Conservation (phyloP, 2,888 invertebrate genomes). For the Clanis bilineata region DNA sequence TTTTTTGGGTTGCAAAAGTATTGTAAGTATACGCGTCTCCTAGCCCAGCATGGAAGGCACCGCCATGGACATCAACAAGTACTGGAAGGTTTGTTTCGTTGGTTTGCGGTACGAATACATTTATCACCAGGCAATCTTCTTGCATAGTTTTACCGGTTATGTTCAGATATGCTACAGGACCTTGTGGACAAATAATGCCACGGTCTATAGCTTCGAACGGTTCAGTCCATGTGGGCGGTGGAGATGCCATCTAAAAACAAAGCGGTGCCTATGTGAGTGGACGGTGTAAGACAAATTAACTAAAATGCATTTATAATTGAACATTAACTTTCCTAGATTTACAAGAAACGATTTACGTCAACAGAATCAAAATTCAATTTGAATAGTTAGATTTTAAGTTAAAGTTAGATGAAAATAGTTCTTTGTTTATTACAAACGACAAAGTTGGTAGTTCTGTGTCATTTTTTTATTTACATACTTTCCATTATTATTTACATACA, state of each 20-base stretch:
- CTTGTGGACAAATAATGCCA: slow-evolving; percentile 13
- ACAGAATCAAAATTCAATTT: no score
- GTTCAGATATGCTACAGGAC: neutral
- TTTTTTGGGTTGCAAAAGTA: slow-evolving; percentile 34
- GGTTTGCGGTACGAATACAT: slow-evolving; percentile 40
- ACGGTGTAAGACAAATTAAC: no score
- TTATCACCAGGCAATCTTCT: slow-evolving; percentile 44
- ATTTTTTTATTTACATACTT: no score
- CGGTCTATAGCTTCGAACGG: slow-evolving; percentile 13
- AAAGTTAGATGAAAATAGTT: no score
- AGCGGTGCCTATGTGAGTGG: no score
- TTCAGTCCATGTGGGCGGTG: slow-evolving; percentile 13
- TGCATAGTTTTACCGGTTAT: slow-evolving; percentile 17
- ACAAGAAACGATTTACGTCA: no score
- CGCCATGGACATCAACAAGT: slow-evolving; percentile 57
- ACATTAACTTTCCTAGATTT: no score
- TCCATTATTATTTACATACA: no score
- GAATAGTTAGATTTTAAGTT: no score
- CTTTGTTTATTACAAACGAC: no score
- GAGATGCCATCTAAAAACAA: neutral
- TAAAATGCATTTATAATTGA: no score
- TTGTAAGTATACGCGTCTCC: slow-evolving; percentile 32
- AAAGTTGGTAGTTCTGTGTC: no score
- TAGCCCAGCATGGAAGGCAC: slow-evolving; percentile 48
- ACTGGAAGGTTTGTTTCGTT: slow-evolving; percentile 40